A percentile compares a stretch with the other conserved stretches of the same genome.
Conservation (phyloP, 2,113 vertebrate species). For the Sylvilagus bachmani region DNA sequence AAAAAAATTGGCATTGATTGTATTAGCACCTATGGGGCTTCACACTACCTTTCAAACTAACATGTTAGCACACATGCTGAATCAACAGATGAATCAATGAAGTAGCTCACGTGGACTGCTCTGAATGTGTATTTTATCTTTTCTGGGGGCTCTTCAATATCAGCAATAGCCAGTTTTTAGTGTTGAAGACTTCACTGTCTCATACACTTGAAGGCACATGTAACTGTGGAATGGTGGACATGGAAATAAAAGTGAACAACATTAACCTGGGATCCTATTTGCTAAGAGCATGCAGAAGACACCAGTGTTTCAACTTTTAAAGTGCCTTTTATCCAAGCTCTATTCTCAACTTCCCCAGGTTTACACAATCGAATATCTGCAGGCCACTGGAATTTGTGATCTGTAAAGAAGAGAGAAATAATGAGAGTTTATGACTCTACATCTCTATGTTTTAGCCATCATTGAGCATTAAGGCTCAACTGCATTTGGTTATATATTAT, state of each 20-base stretch:
- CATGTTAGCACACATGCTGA: slow-evolving; percentile 57
- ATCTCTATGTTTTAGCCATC: neutral
- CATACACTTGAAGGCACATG: neutral
- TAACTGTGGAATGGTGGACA: neutral
- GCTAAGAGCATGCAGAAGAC: neutral
- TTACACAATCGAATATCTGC: neutral
- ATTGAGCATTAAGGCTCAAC: neutral
- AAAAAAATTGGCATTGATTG: slow-evolving; percentile 60
- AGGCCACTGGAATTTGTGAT: neutral
- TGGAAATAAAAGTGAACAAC: neutral
- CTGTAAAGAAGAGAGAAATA: neutral
- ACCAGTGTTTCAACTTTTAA: neutral
- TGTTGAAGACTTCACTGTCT: neutral
- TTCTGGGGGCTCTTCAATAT: neutral
- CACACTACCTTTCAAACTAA: neutral
- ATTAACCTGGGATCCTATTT: neutral
- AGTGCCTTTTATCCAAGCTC: neutral
- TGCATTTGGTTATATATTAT: neutral
- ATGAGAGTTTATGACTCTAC: neutral
- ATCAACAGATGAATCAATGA: slow-evolving; percentile 57
- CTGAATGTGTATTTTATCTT: neutral
- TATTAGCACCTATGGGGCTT: slow-evolving; percentile 7
- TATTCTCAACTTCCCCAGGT: neutral
- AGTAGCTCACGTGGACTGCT: neutral
- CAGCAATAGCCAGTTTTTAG: neutral